Evolutionary conservation across 37 sponge, comb jelly and placozoan species (phyloP), one percentile per base, ranked within the genome.

Genomic region (Hexactinellida sp.): DNA sequence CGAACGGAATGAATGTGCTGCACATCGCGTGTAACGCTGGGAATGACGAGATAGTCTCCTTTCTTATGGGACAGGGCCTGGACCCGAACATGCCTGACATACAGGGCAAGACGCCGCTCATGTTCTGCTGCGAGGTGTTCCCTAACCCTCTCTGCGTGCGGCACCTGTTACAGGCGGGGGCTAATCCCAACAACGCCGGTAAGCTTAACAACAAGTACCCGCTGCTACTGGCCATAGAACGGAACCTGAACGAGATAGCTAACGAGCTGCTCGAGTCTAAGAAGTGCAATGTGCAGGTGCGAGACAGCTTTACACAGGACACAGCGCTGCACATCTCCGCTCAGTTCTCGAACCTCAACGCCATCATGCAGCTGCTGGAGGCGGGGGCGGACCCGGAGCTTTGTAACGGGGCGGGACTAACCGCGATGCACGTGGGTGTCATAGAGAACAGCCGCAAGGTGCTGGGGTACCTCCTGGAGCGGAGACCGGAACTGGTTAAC

Each of bases 91-190:
- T 21, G 13, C 21, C 76, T 25, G 76, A 63, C 76, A 7, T 63
- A 63, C 76, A 63, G 76, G 76, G 76, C 30, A 63, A 63, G 76
- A 63, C 76, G 3, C 76, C 76, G 5, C 76, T 63, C 76, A 63
- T 63, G 76, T 63, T 32, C 34, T 63, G 76, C 30, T 63, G 76
- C 34, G 76, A 63, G 34, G 76, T 63, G 28, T n/a, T 63, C 13
- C 76, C 76, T 63, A 63, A 63, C 76, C 76, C 76, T 32, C 5
- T 63, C 19, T 63, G 76, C 34, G 76, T n/a, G 13, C 76, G 76
- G 5, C 76, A 63, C 34, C 34, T 63, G 76, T 21, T 63, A 32
- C 32, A 63, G 76, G 76, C 76, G 5, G 76, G 76, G 13, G 76
- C 76, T 10, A 63, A 63, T 23, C 76, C 76, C 13, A 63, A 63